A percentile compares a stretch with the other conserved stretches of the same genome.
These are phyloP conservation scores for Chironex yamaguchii DNA, from an alignment of 30 jellyfish, hydroid and myxozoan species.

Conservation along the genomic window DNA sequence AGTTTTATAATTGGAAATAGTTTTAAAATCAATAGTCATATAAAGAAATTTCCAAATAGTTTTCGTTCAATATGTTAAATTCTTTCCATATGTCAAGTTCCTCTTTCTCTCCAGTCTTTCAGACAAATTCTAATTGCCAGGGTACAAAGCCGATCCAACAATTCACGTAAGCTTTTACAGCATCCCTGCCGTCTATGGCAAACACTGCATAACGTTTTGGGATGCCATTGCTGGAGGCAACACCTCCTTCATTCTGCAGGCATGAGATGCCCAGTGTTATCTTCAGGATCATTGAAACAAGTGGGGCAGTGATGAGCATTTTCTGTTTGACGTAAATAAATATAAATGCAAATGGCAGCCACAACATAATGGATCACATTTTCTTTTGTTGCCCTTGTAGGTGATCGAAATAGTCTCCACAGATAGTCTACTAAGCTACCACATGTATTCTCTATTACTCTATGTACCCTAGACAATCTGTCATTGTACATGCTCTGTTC, in stretches of 20 bases:
- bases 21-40: no score
- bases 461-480: slow-evolving; percentile 51
- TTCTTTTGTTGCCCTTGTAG: slow-evolving; percentile 21
- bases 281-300: slow-evolving; percentile 74
- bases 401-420: slow-evolving; percentile 37
- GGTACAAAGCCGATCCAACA: slow-evolving; percentile 39
- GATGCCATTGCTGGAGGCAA: slow-evolving; percentile 31
- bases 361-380: slow-evolving; percentile 7
- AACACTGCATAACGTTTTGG: slow-evolving; percentile 3
- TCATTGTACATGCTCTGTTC: slow-evolving; percentile 54
- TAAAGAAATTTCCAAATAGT: no score
- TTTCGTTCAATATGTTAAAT: no score
- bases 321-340: slow-evolving; percentile 62
- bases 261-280: slow-evolving; percentile 35
- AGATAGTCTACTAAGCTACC: slow-evolving; percentile 48
- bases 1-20: no score
- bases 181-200: slow-evolving; percentile 43
- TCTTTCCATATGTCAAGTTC: background rate
- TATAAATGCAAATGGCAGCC: slow-evolving; percentile 59
- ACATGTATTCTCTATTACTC: slow-evolving; percentile 35
- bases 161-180: slow-evolving; percentile 24
- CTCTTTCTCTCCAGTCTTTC: slow-evolving; percentile 48
- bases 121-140: slow-evolving; percentile 47
- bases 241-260: slow-evolving; percentile 63
- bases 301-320: slow-evolving; percentile 58